phyloP scores from a whole-genome alignment of 2,797 vertebrate genomes.

The Cynodonichthys magdalenae region DNA sequence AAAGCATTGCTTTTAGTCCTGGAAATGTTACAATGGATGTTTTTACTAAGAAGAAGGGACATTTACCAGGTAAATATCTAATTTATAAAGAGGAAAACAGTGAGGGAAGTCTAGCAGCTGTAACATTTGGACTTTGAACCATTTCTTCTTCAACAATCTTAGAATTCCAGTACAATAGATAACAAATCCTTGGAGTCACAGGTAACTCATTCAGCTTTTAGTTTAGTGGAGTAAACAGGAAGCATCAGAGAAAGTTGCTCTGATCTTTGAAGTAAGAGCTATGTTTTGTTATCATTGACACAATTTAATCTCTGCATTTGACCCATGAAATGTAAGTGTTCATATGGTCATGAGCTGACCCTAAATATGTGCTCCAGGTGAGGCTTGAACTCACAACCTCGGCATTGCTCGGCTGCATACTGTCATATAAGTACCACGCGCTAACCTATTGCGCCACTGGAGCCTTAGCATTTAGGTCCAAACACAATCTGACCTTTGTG shows the following conservation, averaged over 20 bases:
- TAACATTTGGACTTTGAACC: background rate
- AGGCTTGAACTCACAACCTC: no score
- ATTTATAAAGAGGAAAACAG: background rate
- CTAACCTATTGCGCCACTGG: no score
- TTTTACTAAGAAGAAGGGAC: slow-evolving; percentile 56
- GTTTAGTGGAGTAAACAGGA: background rate
- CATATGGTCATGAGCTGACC: no score
- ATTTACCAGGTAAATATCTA: slow-evolving; percentile 60
- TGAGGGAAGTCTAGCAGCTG: no score
- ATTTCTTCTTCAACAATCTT: background rate
- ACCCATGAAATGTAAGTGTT: no score
- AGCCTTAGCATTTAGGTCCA: no score
- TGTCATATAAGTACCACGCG: no score
- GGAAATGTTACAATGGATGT: slow-evolving; percentile 61
- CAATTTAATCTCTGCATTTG: no score
- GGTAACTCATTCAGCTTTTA: background rate
- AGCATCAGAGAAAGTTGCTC: background rate
- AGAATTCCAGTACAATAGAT: background rate
- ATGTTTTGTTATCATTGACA: no score
- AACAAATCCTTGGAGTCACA: background rate
- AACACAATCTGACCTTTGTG: background rate
- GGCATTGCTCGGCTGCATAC: no score
- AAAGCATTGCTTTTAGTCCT: slow-evolving; percentile 51
- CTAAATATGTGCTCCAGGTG: no score
- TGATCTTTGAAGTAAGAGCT: background rate